Evolutionary conservation across 2,113 vertebrate species (phyloP).

Genomic region (Notothenia rossii): DNA sequence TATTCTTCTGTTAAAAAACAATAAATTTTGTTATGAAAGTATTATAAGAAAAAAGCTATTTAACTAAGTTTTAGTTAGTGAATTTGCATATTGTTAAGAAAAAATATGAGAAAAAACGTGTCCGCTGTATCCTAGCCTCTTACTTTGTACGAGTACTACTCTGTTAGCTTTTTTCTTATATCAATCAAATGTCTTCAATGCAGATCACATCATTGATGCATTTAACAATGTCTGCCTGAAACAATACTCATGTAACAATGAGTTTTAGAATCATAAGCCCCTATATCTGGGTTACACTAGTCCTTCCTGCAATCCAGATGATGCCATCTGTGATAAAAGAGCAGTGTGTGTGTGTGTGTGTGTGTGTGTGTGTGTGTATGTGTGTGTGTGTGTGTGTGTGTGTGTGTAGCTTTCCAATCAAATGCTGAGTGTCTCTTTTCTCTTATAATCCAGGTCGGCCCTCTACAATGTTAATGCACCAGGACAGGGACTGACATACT

Average conservation of each 20-base stretch:
- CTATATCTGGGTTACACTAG: constrained; percentile 72
- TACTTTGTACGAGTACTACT: too few relatives aligned
- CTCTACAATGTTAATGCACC: constrained; percentile 23
- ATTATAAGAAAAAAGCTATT: too few relatives aligned
- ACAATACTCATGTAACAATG: constrained; percentile 12
- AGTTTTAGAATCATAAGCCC: constrained; percentile 55
- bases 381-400: constrained; percentile 10
- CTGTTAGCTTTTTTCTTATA: too few relatives aligned
- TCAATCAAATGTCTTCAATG: too few relatives aligned
- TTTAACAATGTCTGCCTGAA: constrained; percentile 11
- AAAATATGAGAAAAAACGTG: too few relatives aligned
- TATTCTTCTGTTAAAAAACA: too few relatives aligned
- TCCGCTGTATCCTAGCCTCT: too few relatives aligned
- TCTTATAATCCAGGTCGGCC: constrained; percentile 55
- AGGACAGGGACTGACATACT: background rate
- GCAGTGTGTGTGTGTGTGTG: too few relatives aligned
- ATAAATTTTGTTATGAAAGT: too few relatives aligned
- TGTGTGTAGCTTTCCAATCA: constrained; percentile 55
- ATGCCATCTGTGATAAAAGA: constrained; percentile 73
- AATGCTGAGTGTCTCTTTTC: constrained; percentile 52
- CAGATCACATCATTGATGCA: constrained; percentile 3
- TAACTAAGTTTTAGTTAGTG: too few relatives aligned
- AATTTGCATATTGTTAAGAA: too few relatives aligned
- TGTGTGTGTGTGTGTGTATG: too few relatives aligned
- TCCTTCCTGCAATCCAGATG: constrained; percentile 58